phyloP scores from a whole-genome alignment of 2,888 invertebrate genomes.

The Deladenus siricidicola region DNA sequence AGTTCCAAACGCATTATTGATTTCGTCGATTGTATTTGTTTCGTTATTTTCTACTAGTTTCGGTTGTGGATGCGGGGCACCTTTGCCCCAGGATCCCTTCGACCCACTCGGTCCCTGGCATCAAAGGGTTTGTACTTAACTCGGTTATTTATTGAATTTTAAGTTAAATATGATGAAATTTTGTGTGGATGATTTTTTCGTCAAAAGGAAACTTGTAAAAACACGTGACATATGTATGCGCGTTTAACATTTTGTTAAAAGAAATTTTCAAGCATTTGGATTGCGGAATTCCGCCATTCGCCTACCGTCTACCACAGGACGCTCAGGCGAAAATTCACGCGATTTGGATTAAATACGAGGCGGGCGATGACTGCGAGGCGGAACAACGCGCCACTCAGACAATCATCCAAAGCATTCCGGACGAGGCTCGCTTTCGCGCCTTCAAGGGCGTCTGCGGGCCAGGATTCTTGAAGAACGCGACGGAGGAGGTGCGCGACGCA shows the following conservation, averaged over 20 bases:
- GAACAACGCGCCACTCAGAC: slow-evolving; percentile 36
- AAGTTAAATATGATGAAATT: not conserved
- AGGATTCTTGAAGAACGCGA: slow-evolving; percentile 38
- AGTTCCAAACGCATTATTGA: too few species aligned
- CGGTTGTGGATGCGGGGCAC: slow-evolving; percentile 1
- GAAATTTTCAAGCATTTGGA: slow-evolving; percentile 31
- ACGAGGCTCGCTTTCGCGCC: slow-evolving; percentile 35
- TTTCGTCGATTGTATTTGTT: not conserved
- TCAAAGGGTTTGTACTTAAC: slow-evolving; percentile 31
- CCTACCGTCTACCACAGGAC: slow-evolving; percentile 39
- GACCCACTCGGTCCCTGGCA: slow-evolving; percentile 47
- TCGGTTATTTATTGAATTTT: not conserved
- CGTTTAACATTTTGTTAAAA: too few species aligned
- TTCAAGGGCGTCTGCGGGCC: slow-evolving; percentile 50
- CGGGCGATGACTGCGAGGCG: slow-evolving; percentile 34
- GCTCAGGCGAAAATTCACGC: slow-evolving; percentile 36
- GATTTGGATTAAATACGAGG: slow-evolving; percentile 46
- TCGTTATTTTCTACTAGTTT: not conserved
- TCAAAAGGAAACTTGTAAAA: not conserved
- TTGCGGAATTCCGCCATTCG: slow-evolving; percentile 41
- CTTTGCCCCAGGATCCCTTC: slow-evolving; percentile 37
- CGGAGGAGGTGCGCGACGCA: slow-evolving; percentile 30
- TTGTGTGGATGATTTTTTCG: not conserved
- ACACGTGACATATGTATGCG: too few species aligned
- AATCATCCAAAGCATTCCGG: slow-evolving; percentile 17